Evolutionary conservation across 2,888 invertebrate species (phyloP).

Genomic region (Perizoma flavofasciatum): DNA sequence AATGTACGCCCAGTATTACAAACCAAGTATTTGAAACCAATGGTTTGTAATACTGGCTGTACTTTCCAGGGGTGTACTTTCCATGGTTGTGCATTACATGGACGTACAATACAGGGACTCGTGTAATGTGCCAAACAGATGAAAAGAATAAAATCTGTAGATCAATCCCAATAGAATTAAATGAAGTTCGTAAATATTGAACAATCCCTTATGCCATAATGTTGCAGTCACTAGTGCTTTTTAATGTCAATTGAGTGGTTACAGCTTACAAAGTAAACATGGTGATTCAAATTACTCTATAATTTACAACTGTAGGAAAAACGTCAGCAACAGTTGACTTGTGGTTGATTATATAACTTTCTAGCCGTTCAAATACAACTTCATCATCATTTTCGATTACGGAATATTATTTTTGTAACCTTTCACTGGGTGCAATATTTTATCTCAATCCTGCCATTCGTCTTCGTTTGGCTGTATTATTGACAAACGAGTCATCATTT

Average conservation of each 20-base stretch:
- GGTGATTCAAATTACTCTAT: constrained; percentile 2
- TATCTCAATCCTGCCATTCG: constrained; percentile 22
- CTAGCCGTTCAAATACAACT: constrained; percentile 30
- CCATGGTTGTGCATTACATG: too few species aligned
- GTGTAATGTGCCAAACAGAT: too few species aligned
- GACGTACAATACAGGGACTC: too few species aligned
- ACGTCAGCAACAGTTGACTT: constrained; percentile 12
- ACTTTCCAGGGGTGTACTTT: too few species aligned
- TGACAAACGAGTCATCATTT: constrained; percentile 30
- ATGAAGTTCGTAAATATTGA: too few species aligned
- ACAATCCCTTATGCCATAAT: too few species aligned
- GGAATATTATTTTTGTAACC: constrained; percentile 23
- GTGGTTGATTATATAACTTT: constrained; percentile 29
- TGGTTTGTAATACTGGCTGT: too few species aligned
- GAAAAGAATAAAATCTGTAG: too few species aligned
- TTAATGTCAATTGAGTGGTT: constrained; percentile 2
- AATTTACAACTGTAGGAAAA: constrained; percentile 11
- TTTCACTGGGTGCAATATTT: constrained; percentile 21
- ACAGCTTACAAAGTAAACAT: constrained; percentile 6
- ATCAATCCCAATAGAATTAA: too few species aligned
- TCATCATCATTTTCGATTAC: constrained; percentile 27
- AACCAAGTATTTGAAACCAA: too few species aligned
- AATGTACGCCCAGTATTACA: too few species aligned
- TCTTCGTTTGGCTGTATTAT: constrained; percentile 30
- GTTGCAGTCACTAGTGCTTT: not conserved